Base-by-base conservation (phyloP, 2,797 vertebrate species). In the Microctenopoma lineatum region DNA sequence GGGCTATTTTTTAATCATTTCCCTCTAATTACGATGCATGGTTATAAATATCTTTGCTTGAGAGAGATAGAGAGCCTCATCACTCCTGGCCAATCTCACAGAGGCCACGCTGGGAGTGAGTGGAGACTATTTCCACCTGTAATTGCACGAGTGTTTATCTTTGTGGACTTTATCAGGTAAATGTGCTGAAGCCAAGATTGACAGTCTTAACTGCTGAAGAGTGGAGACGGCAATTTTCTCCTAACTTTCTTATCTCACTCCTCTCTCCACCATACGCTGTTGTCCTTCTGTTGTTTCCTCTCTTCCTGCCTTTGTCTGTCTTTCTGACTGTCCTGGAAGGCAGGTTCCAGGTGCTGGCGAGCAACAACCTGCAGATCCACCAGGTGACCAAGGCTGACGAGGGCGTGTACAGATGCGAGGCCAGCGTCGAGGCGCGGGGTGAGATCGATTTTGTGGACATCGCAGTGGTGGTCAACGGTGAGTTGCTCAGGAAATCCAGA, bases 401-500 rank as follows among this genome's bases (percentile, higher is more conserved):
- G 93, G 97, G 97, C 15, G 94, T 97, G 79, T 99, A 98, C 87
- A 95, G 98, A 74, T 99, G 98, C 50, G 98, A 99, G 92, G 98
- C 97, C 79, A 95, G 97, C 87, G 97, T 99, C 18, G 97, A 99
- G 87, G 97, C 98, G 4, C 94, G 98, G 18, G 98, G 98, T 36
- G 98, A 99, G 92, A 98, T 99, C 66, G 96, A 99, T 74, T 99
- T 98, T 70, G 95, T 96, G 65, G 97, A 99, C 88, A 98, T 99
- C 69, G 93, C 94, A 5, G 93, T 99, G 74, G 95, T 98, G 62
- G 97, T 99, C 66, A 99, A 99, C 39, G 97, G 98, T 99, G 91
- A 96, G 96, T 21, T 21, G 21, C 21, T 21, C 21, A 21, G 21
- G 21, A 21, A 21, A 21, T 21, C 21, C 21, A 21, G 21, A 21